Evolutionary conservation across 2,113 vertebrate genomes (phyloP).

Genomic region (Myanophis thanlyinensis): DNA sequence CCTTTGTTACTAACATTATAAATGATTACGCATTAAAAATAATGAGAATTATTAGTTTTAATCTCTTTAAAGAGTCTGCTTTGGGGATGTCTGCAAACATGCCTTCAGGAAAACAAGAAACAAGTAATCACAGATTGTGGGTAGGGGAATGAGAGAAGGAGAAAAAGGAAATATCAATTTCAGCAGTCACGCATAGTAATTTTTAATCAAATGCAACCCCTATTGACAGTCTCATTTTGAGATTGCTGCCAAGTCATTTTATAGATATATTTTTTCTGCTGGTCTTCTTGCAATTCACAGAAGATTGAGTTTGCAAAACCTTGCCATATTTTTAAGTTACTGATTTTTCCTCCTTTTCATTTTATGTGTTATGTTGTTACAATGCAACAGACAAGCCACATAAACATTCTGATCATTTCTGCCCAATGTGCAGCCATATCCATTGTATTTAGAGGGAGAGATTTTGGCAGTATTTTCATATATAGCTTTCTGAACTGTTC

Average conservation of each 20-base stretch:
- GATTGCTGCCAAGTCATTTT: slow-evolving; percentile 7
- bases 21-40: slow-evolving; percentile 13
- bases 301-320: slow-evolving; percentile 24
- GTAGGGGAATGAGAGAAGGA: rapidly evolving
- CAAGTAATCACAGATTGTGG: not conserved
- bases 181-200: slow-evolving; percentile 50
- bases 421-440: not conserved
- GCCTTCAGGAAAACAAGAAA: not conserved
- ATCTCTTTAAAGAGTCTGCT: slow-evolving; percentile 31
- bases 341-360: slow-evolving; percentile 7
- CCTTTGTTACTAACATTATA: not conserved
- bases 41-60: slow-evolving; percentile 46
- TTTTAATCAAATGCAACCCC: slow-evolving; percentile 55
- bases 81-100: slow-evolving; percentile 19
- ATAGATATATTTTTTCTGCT: slow-evolving; percentile 5
- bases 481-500: not conserved
- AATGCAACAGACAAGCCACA: slow-evolving; percentile 24
- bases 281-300: slow-evolving; percentile 16
- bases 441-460: slow-evolving; percentile 10
- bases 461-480: not conserved
- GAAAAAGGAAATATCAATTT: not conserved
- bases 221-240: slow-evolving; percentile 8
- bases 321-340: slow-evolving; percentile 45
- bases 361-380: rapidly evolving
- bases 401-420: slow-evolving; percentile 43